These are phyloP conservation scores for Dynastes tityus DNA, from an alignment of 2,888 invertebrate species.

Conservation along the genomic window DNA sequence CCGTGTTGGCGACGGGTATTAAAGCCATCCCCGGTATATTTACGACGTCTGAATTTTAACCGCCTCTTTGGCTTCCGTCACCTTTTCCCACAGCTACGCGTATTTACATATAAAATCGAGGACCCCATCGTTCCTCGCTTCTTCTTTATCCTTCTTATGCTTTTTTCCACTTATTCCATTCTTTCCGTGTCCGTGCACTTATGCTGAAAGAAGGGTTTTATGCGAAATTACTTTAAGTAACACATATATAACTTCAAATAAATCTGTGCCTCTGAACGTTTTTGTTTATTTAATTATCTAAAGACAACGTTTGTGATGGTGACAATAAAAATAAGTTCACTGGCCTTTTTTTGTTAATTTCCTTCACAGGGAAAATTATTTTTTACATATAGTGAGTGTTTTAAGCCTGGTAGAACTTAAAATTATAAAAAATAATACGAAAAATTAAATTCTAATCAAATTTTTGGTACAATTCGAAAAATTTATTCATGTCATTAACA, in stretches of 20 bases:
- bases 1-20: constrained; percentile 53
- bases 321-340: neutral
- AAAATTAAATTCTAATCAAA: too few relatives aligned
- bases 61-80: constrained; percentile 40
- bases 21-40: constrained; percentile 57
- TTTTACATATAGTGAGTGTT: too few relatives aligned
- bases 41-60: constrained; percentile 58
- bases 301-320: too few relatives aligned
- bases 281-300: too few relatives aligned
- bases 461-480: too few relatives aligned
- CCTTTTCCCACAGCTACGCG: constrained; percentile 35
- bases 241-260: neutral
- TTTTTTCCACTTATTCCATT: neutral
- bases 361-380: too few relatives aligned
- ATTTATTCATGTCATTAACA: too few relatives aligned
- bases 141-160: neutral
- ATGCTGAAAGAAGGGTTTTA: neutral
- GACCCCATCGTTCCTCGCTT: neutral
- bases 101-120: constrained; percentile 33
- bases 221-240: neutral
- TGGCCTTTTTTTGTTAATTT: too few relatives aligned
- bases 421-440: too few relatives aligned
- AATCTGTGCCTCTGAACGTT: too few relatives aligned
- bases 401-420: too few relatives aligned
- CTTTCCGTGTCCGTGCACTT: neutral